Evolutionary conservation across 2,113 vertebrate species (phyloP).

Genomic region (Heterochromis multidens): DNA sequence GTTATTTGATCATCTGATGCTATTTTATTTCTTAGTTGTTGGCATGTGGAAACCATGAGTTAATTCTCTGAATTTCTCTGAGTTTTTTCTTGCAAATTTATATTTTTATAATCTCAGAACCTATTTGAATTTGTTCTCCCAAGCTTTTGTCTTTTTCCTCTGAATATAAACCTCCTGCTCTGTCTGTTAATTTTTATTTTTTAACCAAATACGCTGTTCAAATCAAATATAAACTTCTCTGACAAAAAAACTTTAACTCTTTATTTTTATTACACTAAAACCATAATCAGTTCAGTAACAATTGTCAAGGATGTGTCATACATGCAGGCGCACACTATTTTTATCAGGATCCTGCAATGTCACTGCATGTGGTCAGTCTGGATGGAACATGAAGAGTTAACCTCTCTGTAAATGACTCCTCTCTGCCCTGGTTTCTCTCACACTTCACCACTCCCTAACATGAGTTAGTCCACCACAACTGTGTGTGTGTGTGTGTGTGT

Average conservation of each 20-base stretch:
- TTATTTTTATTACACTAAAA: not conserved
- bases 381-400: slow-evolving; percentile 47
- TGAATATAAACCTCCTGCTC: not conserved
- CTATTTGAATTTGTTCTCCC: too few relatives aligned
- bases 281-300: not conserved
- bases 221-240: not conserved
- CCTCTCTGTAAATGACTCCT: not conserved
- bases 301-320: not conserved
- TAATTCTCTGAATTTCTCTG: too few relatives aligned
- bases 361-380: not conserved
- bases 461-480: slow-evolving; percentile 7
- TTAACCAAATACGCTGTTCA: not conserved
- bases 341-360: slow-evolving; percentile 24
- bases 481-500: not conserved
- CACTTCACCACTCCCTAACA: slow-evolving; percentile 54
- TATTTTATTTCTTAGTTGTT: too few relatives aligned
- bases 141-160: too few relatives aligned
- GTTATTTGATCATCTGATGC: too few relatives aligned
- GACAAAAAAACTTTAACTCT: not conserved
- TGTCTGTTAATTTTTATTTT: not conserved
- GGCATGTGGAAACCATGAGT: too few relatives aligned
- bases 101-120: too few relatives aligned
- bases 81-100: too few relatives aligned
- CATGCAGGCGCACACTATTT: not conserved
- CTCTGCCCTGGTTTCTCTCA: slow-evolving; percentile 50